Percentiles rank a stretch among this genome's conserved stretches.
Evolutionary conservation across 2,113 vertebrate species (phyloP).

Genomic region (Cariama cristata): DNA sequence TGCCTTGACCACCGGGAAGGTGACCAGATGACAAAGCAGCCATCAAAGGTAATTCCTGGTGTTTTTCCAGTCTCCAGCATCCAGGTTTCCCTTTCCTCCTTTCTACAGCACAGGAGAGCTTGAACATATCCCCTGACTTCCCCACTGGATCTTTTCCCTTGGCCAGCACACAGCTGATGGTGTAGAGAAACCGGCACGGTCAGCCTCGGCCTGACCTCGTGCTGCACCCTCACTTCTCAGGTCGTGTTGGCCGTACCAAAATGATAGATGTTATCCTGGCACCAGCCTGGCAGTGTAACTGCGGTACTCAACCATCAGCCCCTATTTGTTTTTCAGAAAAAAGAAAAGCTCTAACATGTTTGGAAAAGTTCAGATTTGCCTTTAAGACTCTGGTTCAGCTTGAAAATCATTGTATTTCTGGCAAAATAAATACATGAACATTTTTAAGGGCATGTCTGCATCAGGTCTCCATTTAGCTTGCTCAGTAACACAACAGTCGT

Average conservation of each 20-base stretch:
- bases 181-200: rapidly evolving
- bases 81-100: background rate
- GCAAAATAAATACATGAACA: background rate
- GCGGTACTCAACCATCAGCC: background rate
- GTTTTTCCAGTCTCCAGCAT: background rate
- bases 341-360: background rate
- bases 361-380: background rate
- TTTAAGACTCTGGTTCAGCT: background rate
- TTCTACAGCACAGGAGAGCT: background rate
- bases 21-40: background rate
- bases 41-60: background rate
- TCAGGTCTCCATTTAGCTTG: background rate
- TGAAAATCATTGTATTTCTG: background rate
- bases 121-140: background rate
- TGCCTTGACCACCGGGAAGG: rapidly evolving
- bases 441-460: background rate
- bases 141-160: background rate
- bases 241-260: rapidly evolving
- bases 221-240: background rate
- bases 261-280: background rate
- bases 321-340: background rate
- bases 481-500: background rate
- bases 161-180: background rate
- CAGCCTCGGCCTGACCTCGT: background rate
- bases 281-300: background rate